A percentile compares a stretch with the other conserved stretches of the same genome.
These are phyloP conservation scores for Enteromius thamalakanensis DNA, from an alignment of 2,797 vertebrate species.

Conservation along the genomic window DNA sequence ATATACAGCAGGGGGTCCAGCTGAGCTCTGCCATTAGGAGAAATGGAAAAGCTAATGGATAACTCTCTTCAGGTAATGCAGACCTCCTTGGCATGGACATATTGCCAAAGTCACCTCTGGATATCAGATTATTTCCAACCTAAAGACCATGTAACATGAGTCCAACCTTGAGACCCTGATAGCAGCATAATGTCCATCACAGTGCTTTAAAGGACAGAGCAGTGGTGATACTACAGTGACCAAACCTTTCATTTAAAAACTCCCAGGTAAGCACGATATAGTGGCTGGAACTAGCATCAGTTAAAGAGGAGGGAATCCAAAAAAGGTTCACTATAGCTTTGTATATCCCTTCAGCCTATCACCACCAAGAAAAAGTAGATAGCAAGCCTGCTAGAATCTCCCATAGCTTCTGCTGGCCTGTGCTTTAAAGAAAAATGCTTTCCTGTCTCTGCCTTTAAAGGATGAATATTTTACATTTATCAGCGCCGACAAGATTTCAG, in stretches of 20 bases:
- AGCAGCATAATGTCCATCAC: constrained; percentile 41
- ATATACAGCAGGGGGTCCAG: constrained; percentile 9
- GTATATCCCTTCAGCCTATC: constrained; percentile 6
- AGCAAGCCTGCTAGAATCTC: constrained; percentile 31
- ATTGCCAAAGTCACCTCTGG: constrained; percentile 4
- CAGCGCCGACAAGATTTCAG: constrained; percentile 29
- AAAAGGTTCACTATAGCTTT: constrained; percentile 20
- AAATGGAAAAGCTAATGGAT: neutral
- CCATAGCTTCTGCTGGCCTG: constrained; percentile 33
- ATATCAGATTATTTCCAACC: constrained; percentile 25
- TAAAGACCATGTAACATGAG: constrained; percentile 6
- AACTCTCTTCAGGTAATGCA: neutral
- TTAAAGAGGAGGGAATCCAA: constrained; percentile 21
- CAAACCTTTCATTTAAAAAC: neutral
- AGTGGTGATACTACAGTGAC: neutral
- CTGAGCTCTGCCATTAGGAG: neutral
- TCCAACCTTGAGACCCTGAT: constrained; percentile 24
- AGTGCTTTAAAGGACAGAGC: constrained; percentile 17
- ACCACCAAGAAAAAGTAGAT: constrained; percentile 20
- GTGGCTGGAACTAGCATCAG: constrained; percentile 26
- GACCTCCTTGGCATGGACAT: neutral
- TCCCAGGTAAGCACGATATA: constrained; percentile 19
- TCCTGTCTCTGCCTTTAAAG: constrained; percentile 23
- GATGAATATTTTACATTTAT: constrained; percentile 46
- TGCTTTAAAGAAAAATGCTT: constrained; percentile 42